Evolutionary conservation across 1,140 invertebrate species (phyloP).

Genomic region (Drosophila chauvacae): DNA sequence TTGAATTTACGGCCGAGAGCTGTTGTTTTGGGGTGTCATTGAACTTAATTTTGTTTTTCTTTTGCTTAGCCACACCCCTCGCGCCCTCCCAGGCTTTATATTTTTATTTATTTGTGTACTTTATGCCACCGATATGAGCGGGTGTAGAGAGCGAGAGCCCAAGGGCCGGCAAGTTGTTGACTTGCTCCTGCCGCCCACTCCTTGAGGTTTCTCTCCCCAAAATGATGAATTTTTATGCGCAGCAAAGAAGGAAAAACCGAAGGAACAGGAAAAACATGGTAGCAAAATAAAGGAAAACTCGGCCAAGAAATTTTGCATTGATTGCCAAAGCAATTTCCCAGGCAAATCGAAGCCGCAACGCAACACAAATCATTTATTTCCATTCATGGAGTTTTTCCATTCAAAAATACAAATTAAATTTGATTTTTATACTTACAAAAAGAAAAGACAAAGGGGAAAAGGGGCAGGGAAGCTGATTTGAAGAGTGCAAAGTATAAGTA

Average conservation of each 20-base stretch:
- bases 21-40: slow-evolving; percentile 77
- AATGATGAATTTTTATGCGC: slow-evolving; percentile 65
- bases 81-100: slow-evolving; percentile 39
- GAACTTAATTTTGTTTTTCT: slow-evolving; percentile 77
- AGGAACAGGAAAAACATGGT: slow-evolving; percentile 23
- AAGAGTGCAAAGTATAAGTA: slow-evolving; percentile 1
- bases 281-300: slow-evolving; percentile 25
- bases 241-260: slow-evolving; percentile 5
- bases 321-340: slow-evolving; percentile 7
- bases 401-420: slow-evolving; percentile 30
- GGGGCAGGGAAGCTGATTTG: background rate
- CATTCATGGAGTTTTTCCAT: slow-evolving; percentile 4
- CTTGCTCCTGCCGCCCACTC: slow-evolving; percentile 28
- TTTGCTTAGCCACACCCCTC: slow-evolving; percentile 26
- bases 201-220: background rate
- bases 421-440: slow-evolving; percentile 5
- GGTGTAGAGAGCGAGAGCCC: slow-evolving; percentile 18
- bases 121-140: slow-evolving; percentile 68
- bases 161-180: slow-evolving; percentile 64
- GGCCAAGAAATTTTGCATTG: slow-evolving; percentile 12
- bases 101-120: slow-evolving; percentile 80
- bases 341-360: slow-evolving; percentile 15
- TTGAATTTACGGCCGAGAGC: slow-evolving; percentile 51
- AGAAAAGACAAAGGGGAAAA: background rate
- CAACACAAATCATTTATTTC: slow-evolving; percentile 16